These are phyloP conservation scores for Dynastes hyllus DNA, from an alignment of 2,888 invertebrate genomes.

Conservation along the genomic window DNA sequence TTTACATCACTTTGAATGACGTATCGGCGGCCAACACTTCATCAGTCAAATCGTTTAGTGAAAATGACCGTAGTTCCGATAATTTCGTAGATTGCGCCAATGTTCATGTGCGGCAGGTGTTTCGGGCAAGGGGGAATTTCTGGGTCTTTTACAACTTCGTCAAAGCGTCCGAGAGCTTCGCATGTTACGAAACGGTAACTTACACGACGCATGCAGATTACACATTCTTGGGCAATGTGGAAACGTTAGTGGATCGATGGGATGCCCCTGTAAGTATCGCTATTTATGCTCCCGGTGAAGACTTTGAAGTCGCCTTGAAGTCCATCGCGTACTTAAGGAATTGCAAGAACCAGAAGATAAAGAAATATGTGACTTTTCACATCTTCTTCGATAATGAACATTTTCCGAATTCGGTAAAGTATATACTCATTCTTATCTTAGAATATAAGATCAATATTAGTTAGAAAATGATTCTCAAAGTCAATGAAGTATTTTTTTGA, in stretches of 20 bases:
- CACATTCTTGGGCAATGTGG: conserved; percentile 89
- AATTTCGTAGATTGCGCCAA: conserved; percentile 2
- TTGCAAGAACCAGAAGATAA: conserved; percentile 80
- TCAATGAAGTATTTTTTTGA: too few species aligned
- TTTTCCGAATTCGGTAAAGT: conserved; percentile 76
- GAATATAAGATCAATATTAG: too few species aligned
- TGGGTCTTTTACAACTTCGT: conserved; percentile 90
- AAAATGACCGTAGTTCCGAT: neutral
- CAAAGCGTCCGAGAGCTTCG: conserved; percentile 75
- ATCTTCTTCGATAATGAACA: conserved; percentile 87
- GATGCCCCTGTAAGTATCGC: conserved; percentile 88
- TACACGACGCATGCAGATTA: conserved; percentile 91
- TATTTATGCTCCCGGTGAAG: conserved; percentile 87
- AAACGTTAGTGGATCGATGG: conserved; percentile 87
- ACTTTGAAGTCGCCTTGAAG: conserved; percentile 82
- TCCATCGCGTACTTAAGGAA: conserved; percentile 85
- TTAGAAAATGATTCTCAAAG: too few species aligned
- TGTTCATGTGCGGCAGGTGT: neutral
- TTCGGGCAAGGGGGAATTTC: conserved; percentile 69
- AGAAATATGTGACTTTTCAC: conserved; percentile 87
- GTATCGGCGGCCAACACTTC: neutral
- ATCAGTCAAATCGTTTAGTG: neutral
- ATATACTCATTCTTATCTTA: too few species aligned
- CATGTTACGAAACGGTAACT: conserved; percentile 86
- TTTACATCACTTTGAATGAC: neutral